phyloP scores from a whole-genome alignment of 2,113 vertebrate species.

The Phainopepla nitens region DNA sequence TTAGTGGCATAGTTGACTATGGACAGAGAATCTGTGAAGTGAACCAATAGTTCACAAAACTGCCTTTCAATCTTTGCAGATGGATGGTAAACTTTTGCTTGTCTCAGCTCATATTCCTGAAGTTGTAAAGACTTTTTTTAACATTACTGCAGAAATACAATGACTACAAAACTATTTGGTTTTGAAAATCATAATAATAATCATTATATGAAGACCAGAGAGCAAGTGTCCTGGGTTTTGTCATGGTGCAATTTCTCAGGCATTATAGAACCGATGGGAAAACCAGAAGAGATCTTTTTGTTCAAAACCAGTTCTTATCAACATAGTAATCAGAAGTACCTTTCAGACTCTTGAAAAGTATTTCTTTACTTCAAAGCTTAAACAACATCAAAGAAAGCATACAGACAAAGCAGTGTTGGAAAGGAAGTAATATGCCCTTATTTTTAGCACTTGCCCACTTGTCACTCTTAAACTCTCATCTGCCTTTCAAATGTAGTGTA shows the following conservation, averaged over 20 bases:
- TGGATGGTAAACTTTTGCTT: neutral
- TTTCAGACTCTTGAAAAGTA: neutral
- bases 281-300: neutral
- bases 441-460: slow-evolving; percentile 62
- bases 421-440: slow-evolving; percentile 54
- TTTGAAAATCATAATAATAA: neutral
- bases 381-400: slow-evolving; percentile 19
- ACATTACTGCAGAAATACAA: neutral
- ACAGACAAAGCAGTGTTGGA: slow-evolving; percentile 39
- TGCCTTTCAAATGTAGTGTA: slow-evolving; percentile 60
- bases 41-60: neutral
- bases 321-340: neutral
- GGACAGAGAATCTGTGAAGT: neutral
- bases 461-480: slow-evolving; percentile 58
- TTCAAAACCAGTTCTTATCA: neutral
- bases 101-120: neutral
- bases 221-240: neutral
- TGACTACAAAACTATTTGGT: neutral
- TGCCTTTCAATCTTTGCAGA: neutral
- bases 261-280: neutral
- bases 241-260: neutral
- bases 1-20: neutral
- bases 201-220: neutral
- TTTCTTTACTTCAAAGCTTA: slow-evolving; percentile 33
- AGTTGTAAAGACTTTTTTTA: neutral